Percentiles rank a stretch among this genome's conserved stretches.
Evolutionary conservation across 2,797 vertebrate genomes (phyloP).

Genomic region (Tenualosa ilisha): DNA sequence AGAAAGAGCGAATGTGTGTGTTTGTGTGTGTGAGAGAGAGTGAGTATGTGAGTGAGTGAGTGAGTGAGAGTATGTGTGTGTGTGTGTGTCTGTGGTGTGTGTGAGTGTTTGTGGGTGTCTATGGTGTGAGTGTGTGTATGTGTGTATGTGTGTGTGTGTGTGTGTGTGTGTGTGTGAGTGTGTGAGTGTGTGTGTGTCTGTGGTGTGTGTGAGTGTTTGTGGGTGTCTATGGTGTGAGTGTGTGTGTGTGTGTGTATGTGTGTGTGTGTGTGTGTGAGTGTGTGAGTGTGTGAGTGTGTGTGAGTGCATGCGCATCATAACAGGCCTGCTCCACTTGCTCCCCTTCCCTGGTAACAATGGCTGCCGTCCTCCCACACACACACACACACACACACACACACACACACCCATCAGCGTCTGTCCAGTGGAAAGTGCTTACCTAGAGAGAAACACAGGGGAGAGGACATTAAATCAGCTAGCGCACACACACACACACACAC

Average conservation of each 20-base stretch:
- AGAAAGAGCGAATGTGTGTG: too few relatives aligned
- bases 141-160: neutral
- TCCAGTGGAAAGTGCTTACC: conserved; percentile 78
- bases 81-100: too few relatives aligned
- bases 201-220: neutral
- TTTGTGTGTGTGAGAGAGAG: too few relatives aligned
- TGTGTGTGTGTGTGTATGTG: neutral
- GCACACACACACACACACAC: neutral
- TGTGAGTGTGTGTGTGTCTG: neutral
- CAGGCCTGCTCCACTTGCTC: conserved; percentile 65
- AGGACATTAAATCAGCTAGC: conserved; percentile 73
- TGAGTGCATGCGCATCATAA: conserved; percentile 64
- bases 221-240: neutral
- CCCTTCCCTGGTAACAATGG: conserved; percentile 62
- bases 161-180: neutral
- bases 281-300: neutral
- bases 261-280: neutral
- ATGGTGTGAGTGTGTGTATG: neutral
- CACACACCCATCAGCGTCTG: conserved; percentile 39
- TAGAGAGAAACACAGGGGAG: conserved; percentile 74
- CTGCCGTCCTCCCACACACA: conserved; percentile 37
- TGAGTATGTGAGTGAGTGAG: too few relatives aligned
- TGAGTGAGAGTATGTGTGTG: too few relatives aligned
- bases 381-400: conserved; percentile 24
- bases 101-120: neutral